Evolutionary conservation across 2,888 invertebrate genomes (phyloP).

Genomic region (Phaedon cochleariae): DNA sequence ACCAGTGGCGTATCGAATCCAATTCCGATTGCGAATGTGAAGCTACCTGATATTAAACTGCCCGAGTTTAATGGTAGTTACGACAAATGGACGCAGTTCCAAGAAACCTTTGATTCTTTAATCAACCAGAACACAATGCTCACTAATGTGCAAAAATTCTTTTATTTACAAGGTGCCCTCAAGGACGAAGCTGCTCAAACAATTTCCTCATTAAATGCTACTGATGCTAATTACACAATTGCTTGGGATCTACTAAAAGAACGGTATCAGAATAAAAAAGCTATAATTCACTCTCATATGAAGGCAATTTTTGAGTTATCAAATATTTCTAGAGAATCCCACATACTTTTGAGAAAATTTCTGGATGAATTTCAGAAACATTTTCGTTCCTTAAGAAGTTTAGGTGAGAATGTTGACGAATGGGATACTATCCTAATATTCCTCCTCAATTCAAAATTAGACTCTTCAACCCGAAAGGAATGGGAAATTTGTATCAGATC

Average conservation of each 20-base stretch:
- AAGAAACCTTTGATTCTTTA: constrained; percentile 16
- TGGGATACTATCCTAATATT: not conserved
- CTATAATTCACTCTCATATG: too few relatives aligned
- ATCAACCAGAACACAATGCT: constrained; percentile 12
- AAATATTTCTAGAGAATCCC: constrained; percentile 17
- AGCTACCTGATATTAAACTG: constrained; percentile 1
- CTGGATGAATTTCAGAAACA: not conserved
- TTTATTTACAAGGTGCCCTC: constrained; percentile 4
- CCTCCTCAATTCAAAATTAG: constrained; percentile 2
- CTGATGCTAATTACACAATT: constrained; percentile 13
- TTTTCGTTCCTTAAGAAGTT: not conserved
- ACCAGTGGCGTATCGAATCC: too few relatives aligned
- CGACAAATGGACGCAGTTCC: constrained; percentile 13
- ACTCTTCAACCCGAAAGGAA: not conserved
- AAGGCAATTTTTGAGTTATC: constrained; percentile 27
- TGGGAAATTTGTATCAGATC: not conserved
- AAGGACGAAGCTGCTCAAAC: constrained; percentile 13
- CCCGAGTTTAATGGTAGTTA: constrained; percentile 17
- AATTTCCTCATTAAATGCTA: constrained; percentile 7
- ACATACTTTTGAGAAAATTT: constrained; percentile 1
- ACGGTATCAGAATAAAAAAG: constrained; percentile 16
- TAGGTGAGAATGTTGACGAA: constrained; percentile 3
- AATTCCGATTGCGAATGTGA: too few relatives aligned
- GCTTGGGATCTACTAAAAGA: constrained; percentile 12
- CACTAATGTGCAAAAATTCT: constrained; percentile 6